Percentiles rank a stretch among this genome's conserved stretches.
Evolutionary conservation across 2,113 vertebrate genomes (phyloP).

Genomic region (Chionomys nivalis): DNA sequence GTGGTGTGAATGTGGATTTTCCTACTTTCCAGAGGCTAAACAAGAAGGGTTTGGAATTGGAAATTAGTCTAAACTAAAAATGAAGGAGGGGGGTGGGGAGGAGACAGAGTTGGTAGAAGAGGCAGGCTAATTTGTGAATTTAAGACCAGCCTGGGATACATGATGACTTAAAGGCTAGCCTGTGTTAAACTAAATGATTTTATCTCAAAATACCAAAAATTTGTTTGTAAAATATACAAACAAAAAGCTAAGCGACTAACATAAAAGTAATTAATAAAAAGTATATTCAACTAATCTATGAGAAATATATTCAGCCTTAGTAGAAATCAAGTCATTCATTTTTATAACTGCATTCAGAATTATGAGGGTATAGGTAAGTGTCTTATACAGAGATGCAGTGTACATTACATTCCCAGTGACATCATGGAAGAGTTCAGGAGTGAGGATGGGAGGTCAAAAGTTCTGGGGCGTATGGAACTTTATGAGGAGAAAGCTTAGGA

Average conservation of each 20-base stretch:
- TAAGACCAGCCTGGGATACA: not conserved
- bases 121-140: not conserved
- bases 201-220: not conserved
- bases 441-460: not conserved
- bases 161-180: not conserved
- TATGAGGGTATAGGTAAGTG: not conserved
- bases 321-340: not conserved
- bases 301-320: not conserved
- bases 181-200: not conserved
- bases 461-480: not conserved
- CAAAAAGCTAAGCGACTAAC: not conserved
- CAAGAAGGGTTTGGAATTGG: not conserved
- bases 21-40: not conserved
- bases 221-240: not conserved
- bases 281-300: not conserved
- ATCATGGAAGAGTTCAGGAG: not conserved
- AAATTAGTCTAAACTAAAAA: not conserved
- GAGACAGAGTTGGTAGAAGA: no score
- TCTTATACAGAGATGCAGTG: not conserved
- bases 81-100: no score
- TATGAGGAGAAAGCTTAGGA: not conserved
- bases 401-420: not conserved
- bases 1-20: not conserved
- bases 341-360: not conserved
- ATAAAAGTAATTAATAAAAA: not conserved